A percentile compares a stretch with the other conserved stretches of the same genome.
Conservation (phyloP, 2,888 invertebrate genomes). For the Epistrophe grossulariae region DNA sequence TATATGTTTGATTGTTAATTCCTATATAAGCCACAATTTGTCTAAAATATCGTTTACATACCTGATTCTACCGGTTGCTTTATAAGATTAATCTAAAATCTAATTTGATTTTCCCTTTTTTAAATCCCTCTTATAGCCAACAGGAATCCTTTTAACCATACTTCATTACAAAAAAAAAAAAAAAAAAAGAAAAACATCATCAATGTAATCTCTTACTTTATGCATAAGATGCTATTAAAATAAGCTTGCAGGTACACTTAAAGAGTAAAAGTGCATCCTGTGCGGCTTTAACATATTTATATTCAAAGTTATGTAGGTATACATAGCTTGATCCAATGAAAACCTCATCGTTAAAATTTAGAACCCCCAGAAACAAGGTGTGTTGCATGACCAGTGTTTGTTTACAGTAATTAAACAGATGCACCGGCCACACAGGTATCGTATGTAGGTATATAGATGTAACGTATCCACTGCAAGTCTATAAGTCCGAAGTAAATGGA, state of each 20-base stretch:
- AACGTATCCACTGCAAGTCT: slow-evolving; percentile 20
- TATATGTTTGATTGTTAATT: no score
- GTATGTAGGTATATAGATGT: not conserved
- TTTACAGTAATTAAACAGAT: slow-evolving; percentile 66
- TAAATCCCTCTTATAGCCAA: not conserved
- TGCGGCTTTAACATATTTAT: not conserved
- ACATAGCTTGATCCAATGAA: slow-evolving; percentile 24
- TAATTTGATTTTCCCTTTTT: not conserved
- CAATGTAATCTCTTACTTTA: slow-evolving; percentile 47
- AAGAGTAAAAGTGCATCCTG: slow-evolving; percentile 11
- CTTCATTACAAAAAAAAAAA: slow-evolving; percentile 2
- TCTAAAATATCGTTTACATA: no score
- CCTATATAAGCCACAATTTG: no score
- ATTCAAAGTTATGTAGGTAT: not conserved
- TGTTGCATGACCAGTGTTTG: slow-evolving; percentile 67
- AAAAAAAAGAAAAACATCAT: slow-evolving; percentile 12
- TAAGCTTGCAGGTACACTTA: slow-evolving; percentile 18
- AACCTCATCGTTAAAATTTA: slow-evolving; percentile 48
- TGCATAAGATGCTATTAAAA: slow-evolving; percentile 47
- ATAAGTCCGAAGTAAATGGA: slow-evolving; percentile 5
- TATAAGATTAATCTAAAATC: not conserved
- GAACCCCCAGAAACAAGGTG: slow-evolving; percentile 53
- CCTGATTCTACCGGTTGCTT: not conserved
- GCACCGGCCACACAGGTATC: slow-evolving; percentile 7
- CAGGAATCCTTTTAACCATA: slow-evolving; percentile 23